These are phyloP conservation scores for Cyrtonyx montezumae DNA, from an alignment of 2,113 vertebrate genomes.

Conservation along the genomic window DNA sequence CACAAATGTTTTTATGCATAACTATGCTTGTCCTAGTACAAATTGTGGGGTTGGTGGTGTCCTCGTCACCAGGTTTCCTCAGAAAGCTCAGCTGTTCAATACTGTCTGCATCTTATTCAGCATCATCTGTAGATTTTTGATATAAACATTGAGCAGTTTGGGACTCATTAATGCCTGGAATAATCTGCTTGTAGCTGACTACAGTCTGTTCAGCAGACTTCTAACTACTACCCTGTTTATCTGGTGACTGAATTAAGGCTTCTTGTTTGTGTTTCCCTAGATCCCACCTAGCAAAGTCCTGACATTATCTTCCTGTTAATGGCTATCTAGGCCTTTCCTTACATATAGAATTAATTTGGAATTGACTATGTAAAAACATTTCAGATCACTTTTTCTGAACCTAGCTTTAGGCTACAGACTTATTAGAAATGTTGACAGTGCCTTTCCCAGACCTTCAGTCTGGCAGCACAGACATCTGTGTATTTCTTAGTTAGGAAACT, in stretches of 20 bases:
- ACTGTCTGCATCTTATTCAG: neutral
- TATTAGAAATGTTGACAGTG: neutral
- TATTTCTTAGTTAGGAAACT: neutral
- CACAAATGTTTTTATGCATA: neutral
- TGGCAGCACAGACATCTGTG: neutral
- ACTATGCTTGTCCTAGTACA: neutral
- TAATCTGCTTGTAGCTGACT: neutral
- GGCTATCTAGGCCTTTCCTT: neutral
- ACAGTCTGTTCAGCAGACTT: neutral
- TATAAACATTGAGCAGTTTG: neutral
- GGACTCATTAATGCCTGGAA: neutral
- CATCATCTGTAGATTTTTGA: neutral
- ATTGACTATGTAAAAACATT: neutral
- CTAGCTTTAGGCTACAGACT: neutral
- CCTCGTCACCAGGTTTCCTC: accelerated
- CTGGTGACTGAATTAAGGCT: accelerated
- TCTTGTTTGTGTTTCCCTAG: neutral
- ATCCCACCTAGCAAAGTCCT: neutral
- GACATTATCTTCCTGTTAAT: neutral
- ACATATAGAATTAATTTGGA: neutral
- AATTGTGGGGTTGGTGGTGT: neutral
- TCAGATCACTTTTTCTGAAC: neutral
- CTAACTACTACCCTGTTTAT: neutral
- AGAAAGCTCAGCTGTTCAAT: neutral
- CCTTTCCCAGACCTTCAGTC: neutral